A percentile compares a stretch with the other conserved stretches of the same genome.
Conservation (phyloP, 2,888 invertebrate genomes). For the Cremastobaeus sp. region DNA sequence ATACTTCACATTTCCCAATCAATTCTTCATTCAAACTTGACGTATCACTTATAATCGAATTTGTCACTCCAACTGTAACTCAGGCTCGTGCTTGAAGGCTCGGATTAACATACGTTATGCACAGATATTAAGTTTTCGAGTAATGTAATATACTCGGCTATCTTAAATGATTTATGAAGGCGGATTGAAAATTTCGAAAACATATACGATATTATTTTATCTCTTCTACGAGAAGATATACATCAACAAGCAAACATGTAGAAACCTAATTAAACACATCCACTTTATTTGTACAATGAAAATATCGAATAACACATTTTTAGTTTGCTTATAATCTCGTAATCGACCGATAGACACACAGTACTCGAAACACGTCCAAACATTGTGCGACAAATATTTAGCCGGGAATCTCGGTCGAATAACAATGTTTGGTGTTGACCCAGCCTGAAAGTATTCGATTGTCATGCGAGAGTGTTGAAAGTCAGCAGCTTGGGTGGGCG, state of each 20-base stretch:
- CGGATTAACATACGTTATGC: background rate
- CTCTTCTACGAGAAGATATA: too few relatives aligned
- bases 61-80: background rate
- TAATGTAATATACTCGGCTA: background rate
- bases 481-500: slow-evolving; percentile 25
- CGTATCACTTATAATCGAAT: background rate
- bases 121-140: background rate
- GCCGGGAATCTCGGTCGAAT: slow-evolving; percentile 9
- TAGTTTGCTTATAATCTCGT: background rate
- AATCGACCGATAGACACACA: background rate
- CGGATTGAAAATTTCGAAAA: too few relatives aligned
- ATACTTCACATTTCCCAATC: background rate
- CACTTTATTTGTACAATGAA: too few relatives aligned
- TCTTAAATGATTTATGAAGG: too few relatives aligned
- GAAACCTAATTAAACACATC: too few relatives aligned
- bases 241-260: too few relatives aligned
- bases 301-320: too few relatives aligned
- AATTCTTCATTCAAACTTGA: background rate
- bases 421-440: slow-evolving; percentile 16
- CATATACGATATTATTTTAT: too few relatives aligned
- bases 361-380: slow-evolving; percentile 21
- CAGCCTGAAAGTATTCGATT: slow-evolving; percentile 29
- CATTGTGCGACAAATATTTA: slow-evolving; percentile 33
- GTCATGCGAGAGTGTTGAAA: slow-evolving; percentile 30
- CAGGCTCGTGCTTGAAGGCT: background rate